These are phyloP conservation scores for Polia nebulosa DNA, from an alignment of 2,888 invertebrate species.

Conservation along the genomic window DNA sequence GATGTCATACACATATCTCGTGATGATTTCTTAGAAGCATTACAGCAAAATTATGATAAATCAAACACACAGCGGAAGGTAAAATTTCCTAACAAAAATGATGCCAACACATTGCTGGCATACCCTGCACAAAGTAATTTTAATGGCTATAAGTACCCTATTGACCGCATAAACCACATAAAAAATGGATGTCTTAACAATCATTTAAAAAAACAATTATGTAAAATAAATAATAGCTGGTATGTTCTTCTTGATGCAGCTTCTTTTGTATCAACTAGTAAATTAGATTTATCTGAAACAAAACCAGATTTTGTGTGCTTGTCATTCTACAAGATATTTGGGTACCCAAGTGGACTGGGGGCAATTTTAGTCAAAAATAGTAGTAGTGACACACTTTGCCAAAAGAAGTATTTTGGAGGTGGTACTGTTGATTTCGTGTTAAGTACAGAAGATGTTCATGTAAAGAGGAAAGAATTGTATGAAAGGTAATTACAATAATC, in stretches of 20 bases:
- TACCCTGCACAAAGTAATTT: constrained; percentile 99
- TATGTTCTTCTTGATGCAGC: constrained; percentile 97
- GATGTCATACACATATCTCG: constrained; percentile 91
- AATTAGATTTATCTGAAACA: constrained; percentile 93
- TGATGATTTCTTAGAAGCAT: constrained; percentile 88
- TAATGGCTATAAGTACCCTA: constrained; percentile 97
- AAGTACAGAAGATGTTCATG: constrained; percentile 93
- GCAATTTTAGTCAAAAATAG: constrained; percentile 95
- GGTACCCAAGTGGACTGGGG: constrained; percentile 98
- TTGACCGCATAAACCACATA: constrained; percentile 93
- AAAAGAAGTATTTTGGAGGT: constrained; percentile 96
- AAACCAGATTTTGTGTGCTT: constrained; percentile 97
- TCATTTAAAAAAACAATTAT: constrained; percentile 79
- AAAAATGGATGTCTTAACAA: constrained; percentile 91
- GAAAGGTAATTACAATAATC: constrained; percentile 91
- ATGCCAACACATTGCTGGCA: constrained; percentile 92
- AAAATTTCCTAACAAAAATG: constrained; percentile 65
- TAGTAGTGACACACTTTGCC: constrained; percentile 91
- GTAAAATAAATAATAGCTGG: constrained; percentile 90
- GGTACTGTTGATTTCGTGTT: constrained; percentile 97
- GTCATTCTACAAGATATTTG: constrained; percentile 99
- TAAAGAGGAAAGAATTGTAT: constrained; percentile 92
- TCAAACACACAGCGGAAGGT: constrained; percentile 61
- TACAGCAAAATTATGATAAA: constrained; percentile 57
- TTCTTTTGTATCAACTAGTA: constrained; percentile 94